Conservation (phyloP, 2,797 vertebrate species). For the Austrolebias charrua region DNA sequence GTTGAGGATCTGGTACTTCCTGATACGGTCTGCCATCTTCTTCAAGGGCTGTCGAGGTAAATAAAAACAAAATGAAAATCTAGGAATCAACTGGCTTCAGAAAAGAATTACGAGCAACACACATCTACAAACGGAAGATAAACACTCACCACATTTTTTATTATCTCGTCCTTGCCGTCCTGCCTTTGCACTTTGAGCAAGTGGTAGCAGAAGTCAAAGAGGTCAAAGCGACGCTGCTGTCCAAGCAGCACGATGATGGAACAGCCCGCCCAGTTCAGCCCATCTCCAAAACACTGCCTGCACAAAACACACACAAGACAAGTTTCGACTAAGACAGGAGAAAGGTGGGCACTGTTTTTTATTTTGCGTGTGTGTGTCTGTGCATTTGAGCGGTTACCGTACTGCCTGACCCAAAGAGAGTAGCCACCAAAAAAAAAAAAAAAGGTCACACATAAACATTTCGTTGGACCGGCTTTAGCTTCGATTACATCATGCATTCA, state of each 20-base stretch:
- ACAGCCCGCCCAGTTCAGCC: conserved; percentile 98
- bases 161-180: conserved; percentile 98
- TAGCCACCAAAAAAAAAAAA: no score
- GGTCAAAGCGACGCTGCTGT: conserved; percentile 96
- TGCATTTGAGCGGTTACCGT: no score
- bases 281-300: conserved; percentile 98
- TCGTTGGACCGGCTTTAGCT: no score
- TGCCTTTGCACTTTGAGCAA: conserved; percentile 97
- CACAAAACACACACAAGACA: background rate
- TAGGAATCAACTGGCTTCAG: background rate
- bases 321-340: background rate
- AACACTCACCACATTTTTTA: conserved; percentile 94
- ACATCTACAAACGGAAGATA: background rate
- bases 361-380: no score
- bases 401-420: no score
- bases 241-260: conserved; percentile 95
- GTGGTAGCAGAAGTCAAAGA: conserved; percentile 99
- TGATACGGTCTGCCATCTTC: conserved; percentile 98
- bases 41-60: conserved; percentile 87
- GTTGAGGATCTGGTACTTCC: conserved; percentile 99
- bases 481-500: no score
- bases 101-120: background rate
- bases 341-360: background rate
- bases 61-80: background rate
- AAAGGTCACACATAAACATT: no score